Conservation (phyloP, 2,888 invertebrate species). For the Ophion obscuratus region DNA sequence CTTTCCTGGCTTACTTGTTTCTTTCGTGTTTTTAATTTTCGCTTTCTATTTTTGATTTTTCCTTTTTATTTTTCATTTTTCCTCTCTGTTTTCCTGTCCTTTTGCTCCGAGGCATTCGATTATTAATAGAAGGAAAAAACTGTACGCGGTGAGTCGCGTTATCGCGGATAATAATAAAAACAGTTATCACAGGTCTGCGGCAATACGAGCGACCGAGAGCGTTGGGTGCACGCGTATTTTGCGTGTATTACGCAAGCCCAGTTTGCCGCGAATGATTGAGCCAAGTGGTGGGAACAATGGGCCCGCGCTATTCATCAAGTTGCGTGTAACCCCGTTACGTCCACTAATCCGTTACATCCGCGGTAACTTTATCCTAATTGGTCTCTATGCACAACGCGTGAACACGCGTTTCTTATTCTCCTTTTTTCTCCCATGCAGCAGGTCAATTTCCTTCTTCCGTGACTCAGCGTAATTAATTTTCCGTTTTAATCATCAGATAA, state of each 20-base stretch:
- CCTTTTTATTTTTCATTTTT: too few species aligned
- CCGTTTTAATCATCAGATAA: neutral
- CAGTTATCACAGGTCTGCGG: too few species aligned
- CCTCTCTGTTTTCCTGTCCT: too few species aligned
- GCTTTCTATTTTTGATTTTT: too few species aligned
- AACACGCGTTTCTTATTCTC: conserved; percentile 19
- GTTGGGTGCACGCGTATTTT: conserved; percentile 71
- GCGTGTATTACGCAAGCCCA: conserved; percentile 76
- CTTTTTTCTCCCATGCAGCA: neutral
- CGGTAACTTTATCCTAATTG: conserved; percentile 63
- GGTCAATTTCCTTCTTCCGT: neutral
- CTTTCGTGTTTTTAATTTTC: too few species aligned
- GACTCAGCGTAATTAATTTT: neutral
- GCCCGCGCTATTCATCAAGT: conserved; percentile 69
- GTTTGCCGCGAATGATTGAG: conserved; percentile 78
- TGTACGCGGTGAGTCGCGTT: too few species aligned
- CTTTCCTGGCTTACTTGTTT: too few species aligned
- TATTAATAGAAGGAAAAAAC: too few species aligned
- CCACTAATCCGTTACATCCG: conserved; percentile 74
- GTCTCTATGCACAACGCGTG: conserved; percentile 8
- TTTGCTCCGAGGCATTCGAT: too few species aligned
- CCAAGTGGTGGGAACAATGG: conserved; percentile 82
- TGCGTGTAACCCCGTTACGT: conserved; percentile 75
- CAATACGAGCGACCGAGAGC: conserved; percentile 38
- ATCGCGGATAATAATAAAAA: too few species aligned